Conservation (phyloP, 2,888 invertebrate genomes). For the Microctonus aethiopoides region DNA sequence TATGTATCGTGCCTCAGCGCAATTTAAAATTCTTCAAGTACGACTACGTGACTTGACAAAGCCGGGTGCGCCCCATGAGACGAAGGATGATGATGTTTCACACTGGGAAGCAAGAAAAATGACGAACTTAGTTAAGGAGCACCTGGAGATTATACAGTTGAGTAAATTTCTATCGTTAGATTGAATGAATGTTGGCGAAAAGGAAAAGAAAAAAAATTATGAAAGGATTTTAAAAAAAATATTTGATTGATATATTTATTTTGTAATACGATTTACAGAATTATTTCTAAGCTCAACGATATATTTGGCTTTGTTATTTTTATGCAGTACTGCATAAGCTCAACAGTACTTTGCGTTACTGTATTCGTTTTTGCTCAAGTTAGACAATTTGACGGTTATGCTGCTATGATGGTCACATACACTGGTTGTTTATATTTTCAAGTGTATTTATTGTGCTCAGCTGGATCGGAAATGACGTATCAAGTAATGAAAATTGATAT, state of each 20-base stretch:
- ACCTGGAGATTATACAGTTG: slow-evolving; percentile 30
- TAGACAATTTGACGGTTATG: slow-evolving; percentile 31
- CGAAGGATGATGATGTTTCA: not conserved
- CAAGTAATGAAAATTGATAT: slow-evolving; percentile 38
- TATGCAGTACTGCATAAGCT: slow-evolving; percentile 40
- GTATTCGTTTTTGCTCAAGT: slow-evolving; percentile 37
- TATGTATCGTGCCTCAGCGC: slow-evolving; percentile 22
- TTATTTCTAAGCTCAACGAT: slow-evolving; percentile 28
- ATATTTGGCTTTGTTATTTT: slow-evolving; percentile 38
- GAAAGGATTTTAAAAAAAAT: not conserved
- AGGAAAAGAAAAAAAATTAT: not conserved
- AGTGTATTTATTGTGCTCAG: slow-evolving; percentile 54
- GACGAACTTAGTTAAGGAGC: slow-evolving; percentile 4
- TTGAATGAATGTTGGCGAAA: not conserved
- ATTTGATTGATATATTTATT: not conserved
- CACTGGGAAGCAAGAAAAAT: slow-evolving; percentile 7
- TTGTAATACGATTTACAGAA: slow-evolving; percentile 15
- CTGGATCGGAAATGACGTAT: slow-evolving; percentile 49
- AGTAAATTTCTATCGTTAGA: not conserved
- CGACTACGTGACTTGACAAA: slow-evolving; percentile 4
- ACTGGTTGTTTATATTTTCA: slow-evolving; percentile 41
- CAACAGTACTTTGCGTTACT: slow-evolving; percentile 40
- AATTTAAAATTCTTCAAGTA: slow-evolving; percentile 16
- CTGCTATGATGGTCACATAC: slow-evolving; percentile 35
- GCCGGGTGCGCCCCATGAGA: not conserved